Base-by-base conservation (phyloP, 2,888 invertebrate species). In the Strigamia maritima region DNA sequence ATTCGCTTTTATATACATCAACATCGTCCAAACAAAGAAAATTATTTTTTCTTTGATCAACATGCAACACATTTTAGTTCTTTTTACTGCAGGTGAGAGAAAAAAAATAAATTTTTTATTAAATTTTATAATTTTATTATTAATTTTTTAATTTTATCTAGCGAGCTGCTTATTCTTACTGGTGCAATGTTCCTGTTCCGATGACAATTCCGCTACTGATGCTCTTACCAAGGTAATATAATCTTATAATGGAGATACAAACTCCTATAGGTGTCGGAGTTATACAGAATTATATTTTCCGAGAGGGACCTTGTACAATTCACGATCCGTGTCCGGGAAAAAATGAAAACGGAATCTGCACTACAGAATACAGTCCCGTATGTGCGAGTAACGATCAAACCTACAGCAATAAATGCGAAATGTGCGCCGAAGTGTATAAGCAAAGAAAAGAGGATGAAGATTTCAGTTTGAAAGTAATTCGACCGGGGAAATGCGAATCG, bases 351-450 rank as follows among this genome's bases (percentile, higher is more conserved):
- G 75, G 4, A 10, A 31, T 75, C 35, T 76, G 76, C 44, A 22
- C 76, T 3, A 1, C 2, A 6, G 76, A 40, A n/a, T 35, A 40
- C 35, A 1, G 12, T 12, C 76, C 76, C 16, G 24, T 76, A 6
- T 76, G 76, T 22, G 76, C 19, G 8, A 76, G 38, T 31, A 35
- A 35, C 35, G 76, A 40, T 19, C 2, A 19, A 76, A 76, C 40
- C 8, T 76, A 76, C 44, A 1, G 14, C 76, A 76, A 76, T 38
- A 40, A 40, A 24, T 76, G 76, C 40, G 19, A n/a, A 6, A 19
- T 76, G 28, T 76, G 76, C 38, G 24, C 2, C 1, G 14, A 35
- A 2, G 16, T 75, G 19, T 31, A 31, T 31, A 31, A n/a, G n/a
- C n/a, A 31, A 31, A 31, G 2, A 2, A 8, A 7, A n/a, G 2